These are phyloP conservation scores for Griposia aprilina DNA, from an alignment of 2,888 invertebrate species.

Conservation along the genomic window DNA sequence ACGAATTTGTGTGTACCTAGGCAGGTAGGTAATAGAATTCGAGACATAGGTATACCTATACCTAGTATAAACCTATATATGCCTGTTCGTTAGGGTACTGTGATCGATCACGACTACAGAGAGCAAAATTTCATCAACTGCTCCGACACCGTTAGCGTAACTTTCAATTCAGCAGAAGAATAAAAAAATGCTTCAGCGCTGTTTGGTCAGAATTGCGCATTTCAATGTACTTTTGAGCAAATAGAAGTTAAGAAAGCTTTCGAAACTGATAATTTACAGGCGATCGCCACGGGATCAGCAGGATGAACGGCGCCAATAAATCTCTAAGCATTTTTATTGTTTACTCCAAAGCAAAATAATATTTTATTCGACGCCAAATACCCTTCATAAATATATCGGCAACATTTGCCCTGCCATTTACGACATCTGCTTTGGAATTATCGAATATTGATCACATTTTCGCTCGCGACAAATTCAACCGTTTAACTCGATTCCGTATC, in stretches of 20 bases:
- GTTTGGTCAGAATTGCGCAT: slow-evolving; percentile 9
- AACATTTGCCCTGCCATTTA: slow-evolving; percentile 68
- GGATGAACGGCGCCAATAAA: slow-evolving; percentile 80
- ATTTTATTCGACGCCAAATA: slow-evolving; percentile 73
- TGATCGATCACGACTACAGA: slow-evolving; percentile 63
- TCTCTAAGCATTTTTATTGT: slow-evolving; percentile 77
- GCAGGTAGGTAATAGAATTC: slow-evolving; percentile 25
- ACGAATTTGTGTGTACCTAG: slow-evolving; percentile 39
- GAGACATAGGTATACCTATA: slow-evolving; percentile 10
- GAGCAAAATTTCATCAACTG: slow-evolving; percentile 46
- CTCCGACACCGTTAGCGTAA: slow-evolving; percentile 27
- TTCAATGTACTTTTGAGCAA: slow-evolving; percentile 9
- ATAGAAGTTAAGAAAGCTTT: slow-evolving; percentile 13
- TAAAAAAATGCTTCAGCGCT: slow-evolving; percentile 21
- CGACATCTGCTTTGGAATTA: slow-evolving; percentile 67
- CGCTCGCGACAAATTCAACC: slow-evolving; percentile 49
- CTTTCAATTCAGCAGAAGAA: slow-evolving; percentile 35
- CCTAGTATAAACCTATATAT: background rate
- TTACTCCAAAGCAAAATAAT: slow-evolving; percentile 70
- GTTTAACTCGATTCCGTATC: slow-evolving; percentile 35
- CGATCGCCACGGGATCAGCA: slow-evolving; percentile 77
- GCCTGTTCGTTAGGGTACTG: slow-evolving; percentile 49
- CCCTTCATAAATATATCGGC: slow-evolving; percentile 67
- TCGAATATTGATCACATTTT: slow-evolving; percentile 67
- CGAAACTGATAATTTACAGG: slow-evolving; percentile 75